Evolutionary conservation across 23 tunicate genomes (phyloP).

Genomic region (Aplidium turbinatum): DNA sequence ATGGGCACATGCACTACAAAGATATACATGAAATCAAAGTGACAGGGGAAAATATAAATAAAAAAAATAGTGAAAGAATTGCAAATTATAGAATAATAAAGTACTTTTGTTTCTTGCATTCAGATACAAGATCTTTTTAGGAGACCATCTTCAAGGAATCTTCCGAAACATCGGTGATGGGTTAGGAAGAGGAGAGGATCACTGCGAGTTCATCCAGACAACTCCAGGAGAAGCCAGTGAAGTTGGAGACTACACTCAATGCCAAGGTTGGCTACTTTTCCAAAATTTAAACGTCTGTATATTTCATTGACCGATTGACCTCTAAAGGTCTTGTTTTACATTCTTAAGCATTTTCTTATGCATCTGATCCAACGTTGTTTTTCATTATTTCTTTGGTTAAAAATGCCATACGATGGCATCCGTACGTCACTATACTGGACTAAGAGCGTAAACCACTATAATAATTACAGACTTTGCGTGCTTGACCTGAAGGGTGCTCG

Average conservation of each 20-base stretch:
- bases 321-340: too few species aligned
- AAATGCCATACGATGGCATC: not conserved
- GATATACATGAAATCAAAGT: too few species aligned
- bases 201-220: slow-evolving; percentile 85
- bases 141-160: slow-evolving; percentile 50
- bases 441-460: too few species aligned
- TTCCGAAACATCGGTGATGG: slow-evolving; percentile 88
- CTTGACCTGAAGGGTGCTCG: too few species aligned
- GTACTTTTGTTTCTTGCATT: not conserved
- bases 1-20: too few species aligned
- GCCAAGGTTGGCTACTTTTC: slow-evolving; percentile 70
- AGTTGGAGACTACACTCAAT: slow-evolving; percentile 59
- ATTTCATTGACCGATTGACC: too few species aligned
- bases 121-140: slow-evolving; percentile 87
- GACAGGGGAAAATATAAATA: too few species aligned
- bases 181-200: slow-evolving; percentile 88
- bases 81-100: not conserved
- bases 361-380: too few species aligned
- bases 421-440: not conserved
- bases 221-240: slow-evolving; percentile 37
- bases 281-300: too few species aligned
- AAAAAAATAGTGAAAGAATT: too few species aligned
- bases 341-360: too few species aligned
- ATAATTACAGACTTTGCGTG: too few species aligned
- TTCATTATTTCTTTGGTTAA: not conserved